Percentiles rank a stretch among this genome's conserved stretches.
Evolutionary conservation across 2,797 vertebrate species (phyloP).

Genomic region (Myotis myotis): DNA sequence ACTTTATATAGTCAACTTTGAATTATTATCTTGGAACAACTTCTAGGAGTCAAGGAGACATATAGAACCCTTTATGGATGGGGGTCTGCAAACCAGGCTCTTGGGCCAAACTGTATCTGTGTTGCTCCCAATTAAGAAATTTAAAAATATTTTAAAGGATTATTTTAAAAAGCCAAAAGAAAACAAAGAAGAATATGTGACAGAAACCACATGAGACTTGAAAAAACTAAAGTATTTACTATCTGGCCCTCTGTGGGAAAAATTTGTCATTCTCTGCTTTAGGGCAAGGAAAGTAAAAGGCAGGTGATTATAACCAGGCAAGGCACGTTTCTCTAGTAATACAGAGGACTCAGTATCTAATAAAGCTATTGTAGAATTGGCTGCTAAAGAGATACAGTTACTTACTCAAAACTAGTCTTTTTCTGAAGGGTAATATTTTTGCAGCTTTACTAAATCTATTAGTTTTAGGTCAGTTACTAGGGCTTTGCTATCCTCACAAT

Average conservation of each 20-base stretch:
- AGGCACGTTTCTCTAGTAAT: background rate
- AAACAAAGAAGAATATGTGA: background rate
- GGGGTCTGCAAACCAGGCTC: background rate
- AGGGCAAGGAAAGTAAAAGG: background rate
- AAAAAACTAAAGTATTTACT: background rate
- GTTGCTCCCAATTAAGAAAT: background rate
- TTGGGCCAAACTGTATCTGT: background rate
- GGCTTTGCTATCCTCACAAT: background rate
- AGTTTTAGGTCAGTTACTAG: background rate
- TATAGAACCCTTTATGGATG: background rate
- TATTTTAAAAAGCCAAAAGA: background rate
- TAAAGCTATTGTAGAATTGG: background rate
- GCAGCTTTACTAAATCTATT: conserved; percentile 24
- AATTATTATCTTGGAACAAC: background rate
- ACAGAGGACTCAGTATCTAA: background rate
- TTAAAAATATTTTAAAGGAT: background rate
- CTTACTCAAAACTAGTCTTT: background rate
- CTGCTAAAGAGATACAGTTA: conserved; percentile 5
- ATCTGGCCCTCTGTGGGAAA: background rate
- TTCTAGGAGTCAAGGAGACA: background rate
- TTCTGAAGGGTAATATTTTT: background rate
- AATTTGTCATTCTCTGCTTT: background rate
- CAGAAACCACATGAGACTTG: background rate
- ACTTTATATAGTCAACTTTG: background rate
- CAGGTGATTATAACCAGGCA: background rate